Evolutionary conservation across 2,113 vertebrate species (phyloP).

Genomic region (Taurulus bubalis): DNA sequence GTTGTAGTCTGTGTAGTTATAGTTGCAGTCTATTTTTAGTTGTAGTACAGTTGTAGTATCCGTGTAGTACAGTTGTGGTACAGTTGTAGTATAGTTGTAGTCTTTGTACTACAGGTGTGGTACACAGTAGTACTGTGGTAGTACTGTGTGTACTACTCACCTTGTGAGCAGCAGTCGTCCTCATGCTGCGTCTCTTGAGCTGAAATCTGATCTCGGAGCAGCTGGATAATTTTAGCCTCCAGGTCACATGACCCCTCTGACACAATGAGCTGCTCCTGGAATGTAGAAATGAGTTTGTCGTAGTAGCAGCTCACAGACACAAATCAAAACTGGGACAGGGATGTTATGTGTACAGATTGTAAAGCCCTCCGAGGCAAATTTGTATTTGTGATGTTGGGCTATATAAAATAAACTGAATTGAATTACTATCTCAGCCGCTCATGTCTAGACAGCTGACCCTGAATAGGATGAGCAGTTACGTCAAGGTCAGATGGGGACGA

Average conservation of each 20-base stretch:
- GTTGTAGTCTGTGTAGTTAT: background rate
- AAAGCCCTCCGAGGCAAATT: too few relatives aligned
- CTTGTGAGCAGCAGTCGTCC: constrained; percentile 21
- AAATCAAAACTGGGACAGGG: too few relatives aligned
- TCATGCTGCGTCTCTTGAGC: constrained; percentile 39
- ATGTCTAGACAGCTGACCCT: too few relatives aligned
- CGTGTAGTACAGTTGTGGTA: background rate
- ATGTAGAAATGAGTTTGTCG: too few relatives aligned
- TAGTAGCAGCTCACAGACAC: too few relatives aligned
- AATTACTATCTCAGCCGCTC: too few relatives aligned
- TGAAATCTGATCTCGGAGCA: constrained; percentile 60
- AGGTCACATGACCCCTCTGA: constrained; percentile 56
- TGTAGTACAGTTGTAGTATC: background rate
- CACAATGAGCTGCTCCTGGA: too few relatives aligned
- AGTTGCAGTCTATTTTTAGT: background rate
- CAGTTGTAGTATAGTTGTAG: background rate
- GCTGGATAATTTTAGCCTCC: constrained; percentile 56
- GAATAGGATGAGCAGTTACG: too few relatives aligned
- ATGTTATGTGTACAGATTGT: too few relatives aligned
- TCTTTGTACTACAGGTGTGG: background rate
- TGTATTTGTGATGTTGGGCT: too few relatives aligned
- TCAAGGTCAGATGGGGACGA: too few relatives aligned
- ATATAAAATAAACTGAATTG: too few relatives aligned
- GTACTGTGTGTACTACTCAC: constrained; percentile 23
- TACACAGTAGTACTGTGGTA: background rate